phyloP scores from a whole-genome alignment of 2,113 vertebrate genomes.

The Myxocyprinus asiaticus region DNA sequence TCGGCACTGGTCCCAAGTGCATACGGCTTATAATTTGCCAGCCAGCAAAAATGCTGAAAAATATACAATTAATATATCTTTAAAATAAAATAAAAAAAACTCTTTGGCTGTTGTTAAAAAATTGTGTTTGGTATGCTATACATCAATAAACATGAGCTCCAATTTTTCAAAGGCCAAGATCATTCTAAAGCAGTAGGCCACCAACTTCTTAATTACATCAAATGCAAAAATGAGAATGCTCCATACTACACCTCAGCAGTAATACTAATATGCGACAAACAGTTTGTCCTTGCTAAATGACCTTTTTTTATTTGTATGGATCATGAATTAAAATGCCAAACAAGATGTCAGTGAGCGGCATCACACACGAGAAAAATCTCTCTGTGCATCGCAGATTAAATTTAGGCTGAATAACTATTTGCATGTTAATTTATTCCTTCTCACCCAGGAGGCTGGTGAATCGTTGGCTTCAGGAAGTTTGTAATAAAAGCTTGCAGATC shows the following conservation, averaged over 20 bases:
- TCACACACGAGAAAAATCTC: slow-evolving; percentile 60
- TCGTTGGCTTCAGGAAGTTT: slow-evolving; percentile 77
- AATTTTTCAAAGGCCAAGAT: not conserved
- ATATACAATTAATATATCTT: not conserved
- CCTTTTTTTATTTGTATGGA: slow-evolving; percentile 21
- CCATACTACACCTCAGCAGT: not conserved
- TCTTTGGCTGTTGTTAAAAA: not conserved
- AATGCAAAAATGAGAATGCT: slow-evolving; percentile 23
- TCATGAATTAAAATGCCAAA: slow-evolving; percentile 25
- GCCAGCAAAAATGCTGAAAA: slow-evolving; percentile 15
- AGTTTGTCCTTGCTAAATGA: slow-evolving; percentile 21
- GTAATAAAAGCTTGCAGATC: slow-evolving; percentile 81
- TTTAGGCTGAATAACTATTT: slow-evolving; percentile 68
- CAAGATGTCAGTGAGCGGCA: slow-evolving; percentile 14
- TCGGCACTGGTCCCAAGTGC: too few species aligned
- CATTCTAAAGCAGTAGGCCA: not conserved
- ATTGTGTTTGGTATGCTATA: not conserved
- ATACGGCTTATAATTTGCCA: not conserved
- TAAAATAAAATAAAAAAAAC: too few species aligned
- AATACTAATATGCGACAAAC: not conserved
- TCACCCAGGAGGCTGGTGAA: slow-evolving; percentile 54
- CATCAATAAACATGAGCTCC: not conserved
- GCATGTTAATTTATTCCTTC: slow-evolving; percentile 76
- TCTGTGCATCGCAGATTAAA: slow-evolving; percentile 61
- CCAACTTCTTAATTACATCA: slow-evolving; percentile 12